These are phyloP conservation scores for Anodontia alba DNA, from an alignment of 2,888 invertebrate genomes.

Conservation along the genomic window DNA sequence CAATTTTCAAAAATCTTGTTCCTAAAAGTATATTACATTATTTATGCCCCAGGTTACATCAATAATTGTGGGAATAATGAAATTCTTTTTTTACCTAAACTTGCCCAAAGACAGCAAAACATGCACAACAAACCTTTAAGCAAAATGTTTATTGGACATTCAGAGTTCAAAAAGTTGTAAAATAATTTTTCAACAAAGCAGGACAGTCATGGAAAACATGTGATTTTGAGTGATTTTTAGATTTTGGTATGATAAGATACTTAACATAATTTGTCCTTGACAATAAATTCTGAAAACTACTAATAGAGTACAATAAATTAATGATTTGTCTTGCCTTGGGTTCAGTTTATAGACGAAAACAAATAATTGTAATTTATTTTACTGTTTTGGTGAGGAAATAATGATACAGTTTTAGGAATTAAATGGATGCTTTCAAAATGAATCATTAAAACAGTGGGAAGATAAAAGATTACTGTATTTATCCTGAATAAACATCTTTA, in stretches of 20 bases:
- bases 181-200: constrained; percentile 13
- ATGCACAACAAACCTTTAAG: not conserved
- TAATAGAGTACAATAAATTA: not conserved
- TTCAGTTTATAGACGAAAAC: not conserved
- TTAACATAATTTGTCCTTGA: constrained; percentile 4
- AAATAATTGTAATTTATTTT: not conserved
- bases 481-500: too few relatives aligned
- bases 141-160: not conserved
- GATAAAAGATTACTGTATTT: too few relatives aligned
- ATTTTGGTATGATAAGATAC: constrained; percentile 5
- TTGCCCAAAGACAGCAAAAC: not conserved
- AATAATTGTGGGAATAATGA: constrained; percentile 2
- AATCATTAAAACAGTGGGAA: too few relatives aligned
- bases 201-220: not conserved
- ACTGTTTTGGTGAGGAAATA: not conserved
- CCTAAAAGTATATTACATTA: not conserved
- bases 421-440: too few relatives aligned
- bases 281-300: not conserved
- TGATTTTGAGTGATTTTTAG: not conserved
- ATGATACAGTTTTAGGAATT: not conserved
- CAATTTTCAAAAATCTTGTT: not conserved
- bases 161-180: constrained; percentile 12
- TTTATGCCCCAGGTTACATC: not conserved
- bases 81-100: not conserved
- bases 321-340: not conserved